These are phyloP conservation scores for Nothoprocta perdicaria DNA, from an alignment of 2,113 vertebrate genomes.

Conservation along the genomic window DNA sequence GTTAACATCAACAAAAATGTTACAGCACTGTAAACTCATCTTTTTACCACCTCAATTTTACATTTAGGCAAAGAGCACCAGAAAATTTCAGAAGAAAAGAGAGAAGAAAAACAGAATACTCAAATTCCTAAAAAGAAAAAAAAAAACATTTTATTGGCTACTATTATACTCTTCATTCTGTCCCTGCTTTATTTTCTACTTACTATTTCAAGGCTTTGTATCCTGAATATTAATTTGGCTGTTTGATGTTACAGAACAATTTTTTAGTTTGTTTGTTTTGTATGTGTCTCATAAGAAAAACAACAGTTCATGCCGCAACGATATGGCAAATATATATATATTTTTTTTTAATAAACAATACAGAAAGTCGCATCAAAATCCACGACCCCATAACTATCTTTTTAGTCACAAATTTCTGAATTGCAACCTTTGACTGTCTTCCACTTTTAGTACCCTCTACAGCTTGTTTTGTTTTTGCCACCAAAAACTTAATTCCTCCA, in stretches of 20 bases:
- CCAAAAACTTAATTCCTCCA: neutral
- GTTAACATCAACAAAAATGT: neutral
- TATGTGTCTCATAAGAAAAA: neutral
- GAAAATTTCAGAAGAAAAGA: neutral
- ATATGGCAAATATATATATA: neutral
- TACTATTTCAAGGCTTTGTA: neutral
- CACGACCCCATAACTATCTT: neutral
- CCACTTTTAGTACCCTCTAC: neutral
- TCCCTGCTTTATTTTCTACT: neutral
- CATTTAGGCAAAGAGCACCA: neutral
- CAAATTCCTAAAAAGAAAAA: neutral
- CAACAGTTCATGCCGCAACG: neutral
- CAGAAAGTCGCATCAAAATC: neutral
- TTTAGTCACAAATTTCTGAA: neutral
- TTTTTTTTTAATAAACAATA: neutral
- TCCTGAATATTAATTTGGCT: neutral
- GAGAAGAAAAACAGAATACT: neutral
- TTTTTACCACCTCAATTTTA: neutral
- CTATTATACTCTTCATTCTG: neutral
- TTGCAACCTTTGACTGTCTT: neutral
- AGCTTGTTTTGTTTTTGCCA: neutral
- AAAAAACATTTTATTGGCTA: neutral
- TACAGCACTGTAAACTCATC: neutral
- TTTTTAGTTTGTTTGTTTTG: too few species aligned
- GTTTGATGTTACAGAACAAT: neutral